phyloP scores from a whole-genome alignment of 2,797 vertebrate genomes.

The Anas bernieri region DNA sequence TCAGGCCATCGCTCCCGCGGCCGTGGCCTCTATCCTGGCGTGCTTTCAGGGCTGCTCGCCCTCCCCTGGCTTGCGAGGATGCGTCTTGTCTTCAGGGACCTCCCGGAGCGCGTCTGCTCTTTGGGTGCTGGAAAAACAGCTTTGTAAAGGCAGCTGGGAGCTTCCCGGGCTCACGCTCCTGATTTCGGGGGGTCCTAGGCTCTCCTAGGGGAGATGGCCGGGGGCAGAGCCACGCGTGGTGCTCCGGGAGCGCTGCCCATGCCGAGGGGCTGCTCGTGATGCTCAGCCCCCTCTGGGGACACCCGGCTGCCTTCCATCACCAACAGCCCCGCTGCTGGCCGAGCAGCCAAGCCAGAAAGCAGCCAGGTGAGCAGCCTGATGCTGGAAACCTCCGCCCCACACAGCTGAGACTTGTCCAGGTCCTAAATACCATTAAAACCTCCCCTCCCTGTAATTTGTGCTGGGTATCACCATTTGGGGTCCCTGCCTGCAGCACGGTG shows the following conservation, averaged over 20 bases:
- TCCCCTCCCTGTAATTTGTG: accelerated
- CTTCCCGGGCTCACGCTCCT: not conserved
- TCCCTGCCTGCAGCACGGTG: accelerated
- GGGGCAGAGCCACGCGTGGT: not conserved
- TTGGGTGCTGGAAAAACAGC: not conserved
- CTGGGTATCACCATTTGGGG: not conserved
- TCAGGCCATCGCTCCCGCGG: not conserved
- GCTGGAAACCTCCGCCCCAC: not conserved
- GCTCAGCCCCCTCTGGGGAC: not conserved
- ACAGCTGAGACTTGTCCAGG: not conserved
- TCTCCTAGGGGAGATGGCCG: not conserved
- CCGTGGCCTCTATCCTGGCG: not conserved
- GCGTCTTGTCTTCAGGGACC: not conserved
- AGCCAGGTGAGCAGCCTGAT: not conserved
- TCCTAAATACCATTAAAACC: not conserved
- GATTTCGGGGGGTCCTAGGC: not conserved
- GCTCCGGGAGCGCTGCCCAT: not conserved
- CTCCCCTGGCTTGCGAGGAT: not conserved
- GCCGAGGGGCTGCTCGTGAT: accelerated
- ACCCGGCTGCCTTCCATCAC: too few relatives aligned
- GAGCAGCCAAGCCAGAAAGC: not conserved
- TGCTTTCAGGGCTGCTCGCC: not conserved
- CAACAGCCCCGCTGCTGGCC: not conserved
- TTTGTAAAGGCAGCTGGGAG: not conserved
- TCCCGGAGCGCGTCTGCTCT: not conserved